Percentiles rank a stretch among this genome's conserved stretches.
Evolutionary conservation across 1,140 invertebrate species (phyloP).

Genomic region (Whitmania pigra): DNA sequence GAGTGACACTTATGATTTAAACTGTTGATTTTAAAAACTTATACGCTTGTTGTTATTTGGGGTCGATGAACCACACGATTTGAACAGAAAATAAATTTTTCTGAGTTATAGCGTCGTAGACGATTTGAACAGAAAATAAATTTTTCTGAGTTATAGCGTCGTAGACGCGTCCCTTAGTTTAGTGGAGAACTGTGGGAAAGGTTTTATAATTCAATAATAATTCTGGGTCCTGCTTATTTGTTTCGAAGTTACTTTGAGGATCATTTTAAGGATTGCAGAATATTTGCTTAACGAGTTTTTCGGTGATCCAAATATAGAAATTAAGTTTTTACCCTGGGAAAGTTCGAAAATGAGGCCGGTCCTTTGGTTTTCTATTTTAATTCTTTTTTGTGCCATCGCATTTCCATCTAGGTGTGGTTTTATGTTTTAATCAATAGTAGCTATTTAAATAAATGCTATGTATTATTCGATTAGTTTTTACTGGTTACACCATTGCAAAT

Average conservation of each 20-base stretch:
- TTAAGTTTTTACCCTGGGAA: too few species aligned
- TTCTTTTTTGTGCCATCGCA: neutral
- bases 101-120: neutral
- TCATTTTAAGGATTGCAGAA: too few species aligned
- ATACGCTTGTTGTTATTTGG: neutral
- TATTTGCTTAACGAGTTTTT: too few species aligned
- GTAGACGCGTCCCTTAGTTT: too few species aligned
- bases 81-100: neutral
- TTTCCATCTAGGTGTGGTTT: neutral
- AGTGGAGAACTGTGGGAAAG: neutral
- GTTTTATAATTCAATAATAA: too few species aligned
- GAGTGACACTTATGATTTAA: slow-evolving; percentile 59
- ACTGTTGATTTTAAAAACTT: neutral
- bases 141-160: neutral
- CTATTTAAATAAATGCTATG: neutral
- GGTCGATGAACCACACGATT: neutral
- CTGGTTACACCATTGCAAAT: slow-evolving; percentile 81
- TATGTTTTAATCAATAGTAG: neutral
- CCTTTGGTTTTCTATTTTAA: too few species aligned
- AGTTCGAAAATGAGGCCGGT: too few species aligned
- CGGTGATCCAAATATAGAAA: too few species aligned
- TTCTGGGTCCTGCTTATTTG: too few species aligned
- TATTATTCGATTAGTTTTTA: slow-evolving; percentile 87
- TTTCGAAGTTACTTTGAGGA: too few species aligned
- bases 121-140: neutral